These are phyloP conservation scores for Pampus argenteus DNA, from an alignment of 2,797 vertebrate species.

Conservation along the genomic window DNA sequence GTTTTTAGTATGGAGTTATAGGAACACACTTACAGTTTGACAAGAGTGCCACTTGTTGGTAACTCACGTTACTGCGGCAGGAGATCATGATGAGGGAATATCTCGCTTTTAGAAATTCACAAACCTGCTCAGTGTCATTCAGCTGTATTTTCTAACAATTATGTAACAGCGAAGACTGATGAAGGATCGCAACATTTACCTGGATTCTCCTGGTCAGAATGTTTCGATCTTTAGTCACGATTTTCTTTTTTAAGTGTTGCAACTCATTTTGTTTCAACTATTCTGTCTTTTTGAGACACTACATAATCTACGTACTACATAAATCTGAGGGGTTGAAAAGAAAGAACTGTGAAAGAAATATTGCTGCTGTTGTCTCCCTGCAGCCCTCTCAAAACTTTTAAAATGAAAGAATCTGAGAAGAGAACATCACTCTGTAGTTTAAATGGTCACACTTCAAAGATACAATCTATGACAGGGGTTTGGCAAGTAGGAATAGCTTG, in stretches of 20 bases:
- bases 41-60: constrained; percentile 74
- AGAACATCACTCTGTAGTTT: no score
- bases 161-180: not conserved
- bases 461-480: not conserved
- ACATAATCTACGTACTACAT: no score
- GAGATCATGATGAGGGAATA: not conserved
- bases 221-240: not conserved
- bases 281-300: not conserved
- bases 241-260: not conserved
- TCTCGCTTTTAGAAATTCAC: no score
- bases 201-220: not conserved
- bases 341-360: no score
- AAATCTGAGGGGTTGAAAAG: not conserved
- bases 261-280: not conserved
- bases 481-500: not conserved
- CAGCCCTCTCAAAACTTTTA: not conserved
- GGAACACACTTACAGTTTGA: constrained; percentile 45
- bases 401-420: not conserved
- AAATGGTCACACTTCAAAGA: not conserved
- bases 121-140: not conserved
- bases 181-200: no score
- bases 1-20: constrained; percentile 2
- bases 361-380: not conserved
- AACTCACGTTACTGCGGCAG: constrained; percentile 43
- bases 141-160: not conserved